These are phyloP conservation scores for Volucella inflata DNA, from an alignment of 2,888 invertebrate species.

Conservation along the genomic window DNA sequence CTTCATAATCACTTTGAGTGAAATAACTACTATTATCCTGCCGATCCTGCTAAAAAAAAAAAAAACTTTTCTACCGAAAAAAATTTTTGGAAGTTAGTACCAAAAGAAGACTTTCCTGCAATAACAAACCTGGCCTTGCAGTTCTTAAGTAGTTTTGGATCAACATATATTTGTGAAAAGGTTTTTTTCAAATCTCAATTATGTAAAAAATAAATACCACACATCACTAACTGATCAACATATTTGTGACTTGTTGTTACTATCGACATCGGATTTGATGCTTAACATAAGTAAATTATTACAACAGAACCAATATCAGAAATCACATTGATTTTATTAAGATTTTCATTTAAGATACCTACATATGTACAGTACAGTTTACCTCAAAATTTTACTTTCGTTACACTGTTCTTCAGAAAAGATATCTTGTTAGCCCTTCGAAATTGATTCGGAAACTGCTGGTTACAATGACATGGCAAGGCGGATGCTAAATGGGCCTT, in stretches of 20 bases:
- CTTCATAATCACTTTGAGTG: constrained; percentile 4
- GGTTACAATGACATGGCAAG: no score
- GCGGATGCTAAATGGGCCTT: no score
- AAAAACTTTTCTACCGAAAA: not conserved
- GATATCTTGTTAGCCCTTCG: no score
- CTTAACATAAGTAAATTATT: constrained; percentile 19
- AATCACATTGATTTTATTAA: constrained; percentile 3
- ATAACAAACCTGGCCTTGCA: not conserved
- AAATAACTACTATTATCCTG: constrained; percentile 16
- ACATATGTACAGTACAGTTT: constrained; percentile 12
- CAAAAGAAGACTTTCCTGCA: constrained; percentile 15
- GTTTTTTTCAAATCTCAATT: constrained; percentile 23
- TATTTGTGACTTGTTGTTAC: not conserved
- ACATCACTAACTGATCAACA: constrained; percentile 16
- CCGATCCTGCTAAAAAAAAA: not conserved
- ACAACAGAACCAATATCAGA: constrained; percentile 7
- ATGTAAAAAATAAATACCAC: constrained; percentile 22
- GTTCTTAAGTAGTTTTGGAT: constrained; percentile 21
- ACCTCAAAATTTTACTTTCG: no score
- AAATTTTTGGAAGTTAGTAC: constrained; percentile 9
- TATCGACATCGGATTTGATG: no score
- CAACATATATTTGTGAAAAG: constrained; percentile 19
- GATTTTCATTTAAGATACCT: constrained; percentile 17
- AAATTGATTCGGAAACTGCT: no score
- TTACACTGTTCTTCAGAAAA: no score